phyloP scores from a whole-genome alignment of 2,113 vertebrate genomes.

The Sus scrofa region T2T-Sscrofa CM000814.6:72242501-72243000 shows the following conservation, averaged over 20 bases:
- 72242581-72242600: neutral
- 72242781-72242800: neutral
- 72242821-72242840: neutral
- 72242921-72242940: neutral
- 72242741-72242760: neutral
- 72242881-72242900: neutral
- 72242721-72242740: neutral
- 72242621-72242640: neutral
- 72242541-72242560: neutral
- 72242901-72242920: neutral
- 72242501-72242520: neutral
- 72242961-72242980: neutral
- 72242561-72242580: neutral
- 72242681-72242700: neutral
- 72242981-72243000: neutral
- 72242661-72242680: neutral
- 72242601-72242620: neutral
- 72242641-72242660: neutral
- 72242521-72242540: neutral
- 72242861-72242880: neutral
- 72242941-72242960: neutral
- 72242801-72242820: neutral
- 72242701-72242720: neutral
- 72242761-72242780: neutral
- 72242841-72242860: accelerated